phyloP scores from a whole-genome alignment of 2,797 vertebrate genomes.

The Scolopax bukidnonensis region DNA sequence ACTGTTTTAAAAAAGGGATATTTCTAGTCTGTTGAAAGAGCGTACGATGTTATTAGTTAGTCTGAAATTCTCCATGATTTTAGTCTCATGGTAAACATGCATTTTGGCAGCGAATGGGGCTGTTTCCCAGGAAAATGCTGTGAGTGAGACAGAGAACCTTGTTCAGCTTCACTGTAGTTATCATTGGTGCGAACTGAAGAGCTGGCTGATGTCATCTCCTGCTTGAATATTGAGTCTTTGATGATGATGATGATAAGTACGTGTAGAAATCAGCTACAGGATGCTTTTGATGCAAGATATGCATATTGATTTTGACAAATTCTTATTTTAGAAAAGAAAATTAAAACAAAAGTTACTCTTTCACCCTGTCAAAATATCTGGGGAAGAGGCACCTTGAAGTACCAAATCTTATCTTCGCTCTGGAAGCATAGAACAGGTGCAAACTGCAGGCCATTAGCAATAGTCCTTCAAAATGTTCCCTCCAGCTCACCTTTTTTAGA shows the following conservation, averaged over 20 bases:
- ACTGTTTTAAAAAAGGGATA: neutral
- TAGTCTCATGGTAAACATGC: neutral
- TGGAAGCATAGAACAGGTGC: neutral
- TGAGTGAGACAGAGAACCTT: neutral
- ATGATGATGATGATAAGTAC: neutral
- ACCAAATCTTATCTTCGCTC: neutral
- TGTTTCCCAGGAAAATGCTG: neutral
- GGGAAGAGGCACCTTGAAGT: neutral
- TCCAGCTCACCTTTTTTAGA: neutral
- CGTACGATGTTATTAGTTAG: neutral
- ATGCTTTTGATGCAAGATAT: neutral
- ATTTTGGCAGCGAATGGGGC: neutral
- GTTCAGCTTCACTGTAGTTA: neutral
- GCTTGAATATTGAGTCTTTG: neutral
- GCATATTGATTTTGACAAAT: neutral
- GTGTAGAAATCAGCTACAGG: neutral
- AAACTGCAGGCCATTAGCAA: neutral
- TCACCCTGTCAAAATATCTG: neutral
- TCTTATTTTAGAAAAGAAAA: neutral
- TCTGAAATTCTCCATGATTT: neutral
- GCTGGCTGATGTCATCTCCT: neutral
- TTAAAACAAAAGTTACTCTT: neutral
- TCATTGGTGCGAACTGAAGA: neutral
- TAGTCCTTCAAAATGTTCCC: neutral
- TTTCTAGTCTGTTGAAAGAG: neutral